A percentile compares a stretch with the other conserved stretches of the same genome.
Conservation (phyloP, 30 jellyfish, hydroid and myxozoan genomes). For the Catostylus mosaicus region DNA sequence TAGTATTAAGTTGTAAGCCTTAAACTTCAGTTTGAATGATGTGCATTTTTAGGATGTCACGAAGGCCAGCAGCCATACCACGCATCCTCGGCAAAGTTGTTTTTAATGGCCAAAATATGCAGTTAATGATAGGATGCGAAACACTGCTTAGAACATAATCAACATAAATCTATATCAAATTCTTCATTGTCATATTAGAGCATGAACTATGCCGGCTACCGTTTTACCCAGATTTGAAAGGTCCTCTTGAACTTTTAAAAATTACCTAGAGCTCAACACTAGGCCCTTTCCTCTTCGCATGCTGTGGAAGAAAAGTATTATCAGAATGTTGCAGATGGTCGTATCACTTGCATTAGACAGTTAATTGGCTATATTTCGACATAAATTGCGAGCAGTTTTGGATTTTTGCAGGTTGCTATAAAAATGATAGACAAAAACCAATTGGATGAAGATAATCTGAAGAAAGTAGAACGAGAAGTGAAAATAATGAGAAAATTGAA, state of each 20-base stretch:
- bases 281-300: neutral
- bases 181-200: no score
- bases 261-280: no score
- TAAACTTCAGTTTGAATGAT: neutral
- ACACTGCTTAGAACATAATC: no score
- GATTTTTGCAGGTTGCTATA: conserved; percentile 82
- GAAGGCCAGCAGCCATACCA: conserved; percentile 18
- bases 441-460: conserved; percentile 78
- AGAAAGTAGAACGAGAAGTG: conserved; percentile 91
- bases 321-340: neutral
- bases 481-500: conserved; percentile 77
- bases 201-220: neutral
- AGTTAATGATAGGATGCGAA: neutral
- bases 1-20: neutral
- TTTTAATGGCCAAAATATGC: neutral
- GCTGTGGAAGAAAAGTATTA: conserved; percentile 8
- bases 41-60: neutral
- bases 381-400: neutral
- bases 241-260: neutral
- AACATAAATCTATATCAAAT: no score
- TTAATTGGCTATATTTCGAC: neutral
- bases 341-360: neutral
- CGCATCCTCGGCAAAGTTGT: neutral
- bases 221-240: neutral
- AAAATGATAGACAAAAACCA: conserved; percentile 88